Conservation (phyloP, 2,113 vertebrate genomes). For the Leptocoma aspasia region DNA sequence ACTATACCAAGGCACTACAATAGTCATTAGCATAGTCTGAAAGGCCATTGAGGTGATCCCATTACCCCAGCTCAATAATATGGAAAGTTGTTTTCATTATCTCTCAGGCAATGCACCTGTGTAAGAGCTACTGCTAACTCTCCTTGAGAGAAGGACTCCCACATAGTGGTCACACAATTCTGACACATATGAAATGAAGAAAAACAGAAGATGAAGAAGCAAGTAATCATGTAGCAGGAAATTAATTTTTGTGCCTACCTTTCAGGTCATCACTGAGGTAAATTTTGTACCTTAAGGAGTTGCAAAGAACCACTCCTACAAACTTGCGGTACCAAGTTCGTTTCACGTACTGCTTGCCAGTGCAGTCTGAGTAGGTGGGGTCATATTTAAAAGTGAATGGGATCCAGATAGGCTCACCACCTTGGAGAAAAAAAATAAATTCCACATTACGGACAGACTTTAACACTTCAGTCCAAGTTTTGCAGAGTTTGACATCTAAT, state of each 20-base stretch:
- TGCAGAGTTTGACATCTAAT: not conserved
- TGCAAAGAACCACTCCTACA: conserved; percentile 95
- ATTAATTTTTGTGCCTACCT: conserved; percentile 74
- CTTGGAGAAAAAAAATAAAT: conserved; percentile 61
- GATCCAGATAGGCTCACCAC: conserved; percentile 98
- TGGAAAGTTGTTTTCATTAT: not conserved
- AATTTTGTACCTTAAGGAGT: conserved; percentile 97
- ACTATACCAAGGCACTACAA: not conserved
- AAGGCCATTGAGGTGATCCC: not conserved
- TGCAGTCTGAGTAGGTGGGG: conserved; percentile 86
- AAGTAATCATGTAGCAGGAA: not conserved
- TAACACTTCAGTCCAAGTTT: not conserved
- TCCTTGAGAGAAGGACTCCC: not conserved
- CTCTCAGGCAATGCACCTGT: not conserved
- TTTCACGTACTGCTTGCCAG: conserved; percentile 94
- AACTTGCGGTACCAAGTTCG: conserved; percentile 97
- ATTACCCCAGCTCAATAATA: not conserved
- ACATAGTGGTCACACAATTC: not conserved
- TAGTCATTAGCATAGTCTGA: not conserved
- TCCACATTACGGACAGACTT: not conserved
- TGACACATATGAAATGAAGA: not conserved
- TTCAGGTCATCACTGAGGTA: conserved; percentile 94
- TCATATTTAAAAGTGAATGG: conserved; percentile 92
- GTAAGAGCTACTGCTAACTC: not conserved
- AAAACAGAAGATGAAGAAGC: not conserved